Percentiles rank a stretch among this genome's conserved stretches.
Evolutionary conservation across 2,113 vertebrate species (phyloP).

Genomic region (Petrocephalus microphthalmus): DNA sequence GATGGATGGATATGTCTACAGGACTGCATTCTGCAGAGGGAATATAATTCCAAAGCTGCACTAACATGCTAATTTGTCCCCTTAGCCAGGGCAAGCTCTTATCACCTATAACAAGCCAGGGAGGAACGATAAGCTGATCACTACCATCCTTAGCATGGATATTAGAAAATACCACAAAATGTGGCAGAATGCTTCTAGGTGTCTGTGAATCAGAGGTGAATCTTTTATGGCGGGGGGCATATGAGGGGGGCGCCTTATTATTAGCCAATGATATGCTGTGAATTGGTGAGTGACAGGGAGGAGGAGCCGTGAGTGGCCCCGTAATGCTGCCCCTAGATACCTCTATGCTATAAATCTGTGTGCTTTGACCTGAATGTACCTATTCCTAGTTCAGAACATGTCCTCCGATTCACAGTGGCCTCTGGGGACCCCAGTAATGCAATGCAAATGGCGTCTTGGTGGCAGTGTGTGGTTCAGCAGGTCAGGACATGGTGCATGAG

Average conservation of each 20-base stretch:
- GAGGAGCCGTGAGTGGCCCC: not conserved
- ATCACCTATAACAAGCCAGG: not conserved
- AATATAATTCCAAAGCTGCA: not conserved
- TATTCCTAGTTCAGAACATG: not conserved
- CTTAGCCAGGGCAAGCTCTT: not conserved
- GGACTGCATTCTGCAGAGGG: not conserved
- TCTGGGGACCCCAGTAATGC: not conserved
- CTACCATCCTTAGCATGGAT: not conserved
- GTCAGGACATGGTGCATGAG: not conserved
- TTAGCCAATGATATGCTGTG: not conserved
- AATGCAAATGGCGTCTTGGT: not conserved
- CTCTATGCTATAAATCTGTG: not conserved
- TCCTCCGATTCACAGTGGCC: not conserved
- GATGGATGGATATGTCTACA: not conserved
- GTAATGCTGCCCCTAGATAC: not conserved
- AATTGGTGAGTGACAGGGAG: not conserved
- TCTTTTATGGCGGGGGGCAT: not conserved
- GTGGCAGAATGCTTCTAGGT: not conserved
- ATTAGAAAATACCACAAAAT: not conserved
- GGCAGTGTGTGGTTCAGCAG: not conserved
- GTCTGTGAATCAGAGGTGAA: not conserved
- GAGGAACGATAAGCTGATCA: not conserved
- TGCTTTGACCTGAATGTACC: not conserved
- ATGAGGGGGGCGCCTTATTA: not conserved
- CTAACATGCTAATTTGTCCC: not conserved